These are phyloP conservation scores for Lepas anatifera DNA, from an alignment of 2,888 invertebrate genomes.

Conservation along the genomic window DNA sequence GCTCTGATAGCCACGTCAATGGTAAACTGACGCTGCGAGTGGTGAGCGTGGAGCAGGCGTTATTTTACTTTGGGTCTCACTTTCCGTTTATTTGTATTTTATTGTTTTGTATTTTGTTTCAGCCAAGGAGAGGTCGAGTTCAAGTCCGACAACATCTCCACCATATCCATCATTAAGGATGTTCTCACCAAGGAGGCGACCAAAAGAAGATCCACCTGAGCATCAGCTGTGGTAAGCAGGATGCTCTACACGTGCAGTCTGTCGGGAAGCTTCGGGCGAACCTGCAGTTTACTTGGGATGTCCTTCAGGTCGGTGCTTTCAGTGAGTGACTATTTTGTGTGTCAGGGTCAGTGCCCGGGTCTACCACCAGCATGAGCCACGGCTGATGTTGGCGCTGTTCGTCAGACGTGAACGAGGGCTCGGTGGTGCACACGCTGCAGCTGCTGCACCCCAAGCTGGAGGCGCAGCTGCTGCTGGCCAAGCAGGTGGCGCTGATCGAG, in stretches of 20 bases:
- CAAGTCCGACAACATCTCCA: slow-evolving; percentile 79
- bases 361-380: not conserved
- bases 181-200: slow-evolving; percentile 56
- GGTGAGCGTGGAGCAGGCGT: too few species aligned
- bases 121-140: slow-evolving; percentile 75
- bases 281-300: too few species aligned
- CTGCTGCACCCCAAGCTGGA: slow-evolving; percentile 51
- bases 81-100: too few species aligned
- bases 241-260: too few species aligned
- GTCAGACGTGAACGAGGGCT: slow-evolving; percentile 50
- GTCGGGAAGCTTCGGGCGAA: too few species aligned
- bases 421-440: slow-evolving; percentile 47
- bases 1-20: too few species aligned
- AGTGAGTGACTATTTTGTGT: too few species aligned
- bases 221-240: slow-evolving; percentile 44
- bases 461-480: slow-evolving; percentile 43
- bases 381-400: not conserved
- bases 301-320: too few species aligned
- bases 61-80: too few species aligned
- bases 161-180: slow-evolving; percentile 76
- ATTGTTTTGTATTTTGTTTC: too few species aligned
- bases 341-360: too few species aligned
- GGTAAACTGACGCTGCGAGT: too few species aligned
- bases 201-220: slow-evolving; percentile 53
- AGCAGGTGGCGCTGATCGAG: slow-evolving; percentile 40